Percentiles rank a stretch among this genome's conserved stretches.
Conservation (phyloP, 2,113 vertebrate species). For the Campylomormyrus numenius region DNA sequence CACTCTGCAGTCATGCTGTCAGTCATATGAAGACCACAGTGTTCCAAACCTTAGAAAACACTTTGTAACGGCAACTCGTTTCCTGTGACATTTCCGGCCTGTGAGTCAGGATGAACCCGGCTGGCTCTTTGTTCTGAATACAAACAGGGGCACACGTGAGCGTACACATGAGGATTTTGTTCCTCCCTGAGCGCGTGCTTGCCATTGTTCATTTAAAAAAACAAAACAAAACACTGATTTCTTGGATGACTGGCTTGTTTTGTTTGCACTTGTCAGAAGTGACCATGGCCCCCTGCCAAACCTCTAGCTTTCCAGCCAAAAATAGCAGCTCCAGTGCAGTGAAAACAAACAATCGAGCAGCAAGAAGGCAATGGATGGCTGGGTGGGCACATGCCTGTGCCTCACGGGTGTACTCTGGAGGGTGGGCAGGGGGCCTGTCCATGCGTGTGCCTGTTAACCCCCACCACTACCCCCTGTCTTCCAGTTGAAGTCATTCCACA, state of each 20-base stretch:
- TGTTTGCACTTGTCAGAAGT: neutral
- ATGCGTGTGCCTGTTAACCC: slow-evolving; percentile 6
- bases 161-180: too few relatives aligned
- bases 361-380: too few relatives aligned
- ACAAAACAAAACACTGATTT: neutral
- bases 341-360: neutral
- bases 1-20: neutral
- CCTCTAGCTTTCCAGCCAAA: neutral
- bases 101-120: neutral
- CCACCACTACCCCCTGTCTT: slow-evolving; percentile 23
- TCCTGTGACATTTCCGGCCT: neutral
- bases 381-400: neutral
- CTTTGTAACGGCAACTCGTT: neutral
- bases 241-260: neutral
- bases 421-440: neutral
- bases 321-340: neutral
- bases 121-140: neutral
- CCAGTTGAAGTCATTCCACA: slow-evolving; percentile 95
- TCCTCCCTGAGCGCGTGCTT: neutral
- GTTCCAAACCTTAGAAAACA: neutral
- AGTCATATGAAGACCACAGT: neutral
- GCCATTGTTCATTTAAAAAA: neutral
- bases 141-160: neutral
- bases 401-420: neutral
- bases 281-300: neutral